These are phyloP conservation scores for Passerina amoena DNA, from an alignment of 2,113 vertebrate genomes.

Conservation along the genomic window DNA sequence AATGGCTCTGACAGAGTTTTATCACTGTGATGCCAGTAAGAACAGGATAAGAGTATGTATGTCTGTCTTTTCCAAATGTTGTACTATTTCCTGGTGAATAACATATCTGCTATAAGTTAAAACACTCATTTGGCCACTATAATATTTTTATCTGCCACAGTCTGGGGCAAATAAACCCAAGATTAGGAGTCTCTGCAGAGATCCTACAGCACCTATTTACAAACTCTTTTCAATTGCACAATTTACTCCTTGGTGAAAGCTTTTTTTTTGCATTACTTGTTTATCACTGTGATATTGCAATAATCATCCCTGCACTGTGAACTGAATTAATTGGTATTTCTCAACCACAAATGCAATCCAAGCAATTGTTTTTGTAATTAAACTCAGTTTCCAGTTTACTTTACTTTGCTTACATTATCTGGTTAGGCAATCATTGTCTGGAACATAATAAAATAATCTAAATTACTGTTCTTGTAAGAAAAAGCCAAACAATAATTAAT, in stretches of 20 bases:
- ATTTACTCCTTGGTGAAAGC: neutral
- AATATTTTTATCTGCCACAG: neutral
- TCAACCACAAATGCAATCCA: constrained; percentile 44
- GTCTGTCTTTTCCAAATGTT: neutral
- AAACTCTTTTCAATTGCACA: neutral
- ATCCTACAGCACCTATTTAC: neutral
- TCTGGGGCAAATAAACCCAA: neutral
- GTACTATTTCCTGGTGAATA: neutral
- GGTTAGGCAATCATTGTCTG: constrained; percentile 67
- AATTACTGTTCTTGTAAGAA: constrained; percentile 61
- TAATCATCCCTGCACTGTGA: neutral
- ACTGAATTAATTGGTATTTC: constrained; percentile 33
- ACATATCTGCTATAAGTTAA: neutral
- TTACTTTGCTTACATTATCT: constrained; percentile 68
- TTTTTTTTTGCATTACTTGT: neutral
- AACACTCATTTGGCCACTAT: neutral
- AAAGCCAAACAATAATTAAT: constrained; percentile 59
- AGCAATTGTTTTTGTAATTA: constrained; percentile 49
- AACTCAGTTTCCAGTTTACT: constrained; percentile 48
- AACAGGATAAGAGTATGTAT: neutral
- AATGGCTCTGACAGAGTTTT: neutral
- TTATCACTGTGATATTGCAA: neutral
- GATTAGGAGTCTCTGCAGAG: neutral
- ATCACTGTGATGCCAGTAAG: neutral
- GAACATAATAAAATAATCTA: constrained; percentile 62